These are phyloP conservation scores for Austrolebias charrua DNA, from an alignment of 2,797 vertebrate species.

Conservation along the genomic window DNA sequence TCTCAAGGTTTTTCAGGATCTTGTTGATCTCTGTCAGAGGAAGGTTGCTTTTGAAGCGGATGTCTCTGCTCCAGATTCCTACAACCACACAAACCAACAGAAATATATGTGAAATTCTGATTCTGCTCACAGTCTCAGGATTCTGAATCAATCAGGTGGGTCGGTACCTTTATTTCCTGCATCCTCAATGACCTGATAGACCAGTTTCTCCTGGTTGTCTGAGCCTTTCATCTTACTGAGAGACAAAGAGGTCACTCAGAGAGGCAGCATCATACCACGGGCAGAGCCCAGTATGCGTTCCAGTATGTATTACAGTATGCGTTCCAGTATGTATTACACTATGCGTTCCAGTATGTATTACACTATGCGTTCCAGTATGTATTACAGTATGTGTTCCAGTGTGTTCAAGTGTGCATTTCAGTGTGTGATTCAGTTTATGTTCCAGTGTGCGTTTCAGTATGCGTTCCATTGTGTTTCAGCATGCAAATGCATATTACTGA, in stretches of 20 bases:
- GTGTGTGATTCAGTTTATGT: no score
- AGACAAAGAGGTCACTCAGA: conserved; percentile 2
- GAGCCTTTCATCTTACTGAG: conserved; percentile 97
- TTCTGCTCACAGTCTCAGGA: neutral
- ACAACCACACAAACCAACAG: neutral
- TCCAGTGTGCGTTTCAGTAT: no score
- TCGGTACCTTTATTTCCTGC: conserved; percentile 93
- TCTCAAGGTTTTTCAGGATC: conserved; percentile 97
- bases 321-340: no score
- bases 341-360: no score
- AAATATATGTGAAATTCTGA: neutral
- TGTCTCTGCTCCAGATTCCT: conserved; percentile 99
- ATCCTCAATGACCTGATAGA: conserved; percentile 98
- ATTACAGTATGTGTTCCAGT: no score
- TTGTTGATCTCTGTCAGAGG: conserved; percentile 98
- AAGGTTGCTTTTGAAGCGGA: conserved; percentile 96
- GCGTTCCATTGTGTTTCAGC: no score
- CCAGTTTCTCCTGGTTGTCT: conserved; percentile 97
- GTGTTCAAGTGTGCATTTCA: no score
- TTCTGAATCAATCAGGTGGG: neutral
- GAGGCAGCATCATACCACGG: neutral
- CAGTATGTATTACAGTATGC: no score
- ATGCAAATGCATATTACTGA: no score
- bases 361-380: no score
- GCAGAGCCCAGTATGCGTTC: no score